These are phyloP conservation scores for Trachythela sp. DNA, from an alignment of 64 coral and sea anemone species.

Conservation along the genomic window DNA sequence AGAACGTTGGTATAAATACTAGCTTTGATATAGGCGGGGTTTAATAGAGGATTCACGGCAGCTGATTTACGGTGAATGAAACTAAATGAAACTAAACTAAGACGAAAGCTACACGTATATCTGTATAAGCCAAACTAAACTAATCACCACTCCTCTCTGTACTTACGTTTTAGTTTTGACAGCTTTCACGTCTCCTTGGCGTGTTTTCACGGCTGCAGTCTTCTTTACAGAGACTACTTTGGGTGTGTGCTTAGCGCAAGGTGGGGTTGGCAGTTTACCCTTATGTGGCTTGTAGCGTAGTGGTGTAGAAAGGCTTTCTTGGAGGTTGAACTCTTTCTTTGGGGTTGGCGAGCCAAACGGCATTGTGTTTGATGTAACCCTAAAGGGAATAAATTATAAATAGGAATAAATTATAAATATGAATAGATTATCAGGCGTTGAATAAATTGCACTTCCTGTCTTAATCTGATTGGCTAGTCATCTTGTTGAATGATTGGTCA, in stretches of 20 bases:
- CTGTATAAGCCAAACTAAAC: too few relatives aligned
- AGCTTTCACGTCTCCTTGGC: background rate
- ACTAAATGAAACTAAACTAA: too few relatives aligned
- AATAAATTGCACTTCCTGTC: background rate
- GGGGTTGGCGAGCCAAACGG: conserved; percentile 40
- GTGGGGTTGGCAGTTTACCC: conserved; percentile 68
- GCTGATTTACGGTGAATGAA: too few relatives aligned
- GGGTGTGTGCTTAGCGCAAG: background rate
- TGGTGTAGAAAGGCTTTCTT: conserved; percentile 87
- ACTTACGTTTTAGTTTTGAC: background rate
- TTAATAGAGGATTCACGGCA: too few relatives aligned
- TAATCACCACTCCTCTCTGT: background rate
- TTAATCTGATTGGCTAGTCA: background rate
- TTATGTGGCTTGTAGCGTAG: conserved; percentile 77
- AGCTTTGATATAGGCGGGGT: too few relatives aligned
- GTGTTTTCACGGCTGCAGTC: background rate
- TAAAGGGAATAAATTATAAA: background rate
- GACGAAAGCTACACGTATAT: too few relatives aligned
- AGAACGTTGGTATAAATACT: background rate
- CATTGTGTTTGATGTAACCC: background rate
- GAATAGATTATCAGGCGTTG: background rate
- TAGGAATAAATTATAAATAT: background rate
- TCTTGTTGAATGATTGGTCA: background rate
- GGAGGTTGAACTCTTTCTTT: conserved; percentile 72
- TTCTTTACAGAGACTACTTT: background rate